Evolutionary conservation across 2,113 vertebrate genomes (phyloP).

Genomic region (Gymnarchus niloticus): DNA sequence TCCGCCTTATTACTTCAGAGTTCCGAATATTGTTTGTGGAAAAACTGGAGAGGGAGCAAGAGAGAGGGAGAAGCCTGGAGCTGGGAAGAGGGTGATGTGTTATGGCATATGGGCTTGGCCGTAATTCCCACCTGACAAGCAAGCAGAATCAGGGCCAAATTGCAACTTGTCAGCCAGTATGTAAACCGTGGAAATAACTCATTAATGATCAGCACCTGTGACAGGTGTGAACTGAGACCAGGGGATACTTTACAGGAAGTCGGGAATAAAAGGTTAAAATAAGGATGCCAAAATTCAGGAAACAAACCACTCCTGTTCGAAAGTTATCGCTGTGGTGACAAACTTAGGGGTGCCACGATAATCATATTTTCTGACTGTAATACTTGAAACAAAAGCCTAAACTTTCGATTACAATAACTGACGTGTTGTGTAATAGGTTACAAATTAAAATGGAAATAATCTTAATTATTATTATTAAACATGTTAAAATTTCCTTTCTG

Average conservation of each 20-base stretch:
- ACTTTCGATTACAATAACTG: no score
- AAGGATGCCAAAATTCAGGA: slow-evolving; percentile 62
- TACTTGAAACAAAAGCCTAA: not conserved
- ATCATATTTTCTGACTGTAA: not conserved
- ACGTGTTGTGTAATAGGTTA: not conserved
- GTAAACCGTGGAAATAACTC: slow-evolving; percentile 96
- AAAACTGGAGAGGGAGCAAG: slow-evolving; percentile 63
- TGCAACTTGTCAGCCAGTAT: slow-evolving; percentile 98
- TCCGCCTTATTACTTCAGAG: slow-evolving; percentile 97
- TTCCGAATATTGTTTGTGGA: slow-evolving; percentile 92
- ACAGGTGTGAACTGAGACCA: slow-evolving; percentile 82
- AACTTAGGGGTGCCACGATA: not conserved
- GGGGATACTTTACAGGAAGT: slow-evolving; percentile 52
- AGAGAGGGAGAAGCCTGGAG: slow-evolving; percentile 64
- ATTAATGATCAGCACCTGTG: slow-evolving; percentile 98
- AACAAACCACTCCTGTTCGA: not conserved
- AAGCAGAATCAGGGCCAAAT: slow-evolving; percentile 94
- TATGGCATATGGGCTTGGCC: slow-evolving; percentile 93
- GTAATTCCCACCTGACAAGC: slow-evolving; percentile 99
- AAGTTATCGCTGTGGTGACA: not conserved
- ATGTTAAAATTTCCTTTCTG: no score
- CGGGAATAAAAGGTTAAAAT: slow-evolving; percentile 63
- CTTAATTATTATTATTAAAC: no score
- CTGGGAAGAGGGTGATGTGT: slow-evolving; percentile 81
- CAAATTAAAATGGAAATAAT: no score